Evolutionary conservation across 2,888 invertebrate genomes (phyloP), one percentile per base, ranked within the genome.

Genomic region (Plebejus melissa): DNA sequence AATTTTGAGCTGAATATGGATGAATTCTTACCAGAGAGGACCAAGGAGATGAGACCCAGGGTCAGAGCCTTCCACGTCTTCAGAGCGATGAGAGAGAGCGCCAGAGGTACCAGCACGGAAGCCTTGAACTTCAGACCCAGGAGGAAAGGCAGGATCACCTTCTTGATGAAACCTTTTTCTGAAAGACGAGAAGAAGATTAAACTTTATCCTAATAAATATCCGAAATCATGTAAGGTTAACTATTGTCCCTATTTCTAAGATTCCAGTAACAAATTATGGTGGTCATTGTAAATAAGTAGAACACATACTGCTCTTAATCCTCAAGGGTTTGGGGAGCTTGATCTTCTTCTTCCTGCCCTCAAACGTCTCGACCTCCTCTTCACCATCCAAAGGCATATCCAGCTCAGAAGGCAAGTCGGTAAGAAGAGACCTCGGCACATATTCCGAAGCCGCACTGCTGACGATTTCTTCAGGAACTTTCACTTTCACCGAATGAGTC

Each of bases 61-160:
- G 98, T 97, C 81, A 97, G 93, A 69, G 98, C 98, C 88, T 98
- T 98, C 98, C 98, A 98, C 22, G 98, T 97, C 89, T 97, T 97
- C 76, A 97, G 93, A 0, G 98, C 98, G 83, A 98, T 97, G 77
- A 97, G 90, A 57, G 97, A 96, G 76, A 98, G 94, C 16, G 97
- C 97, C 78, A 97, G 88, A 0, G 97, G 98, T 69, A 97, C 97
- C 82, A 98, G 88, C 50, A 97, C 96, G 32, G 97, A 96, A 74
- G 97, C 96, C 90, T 97, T 97, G 94, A 97, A 96, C 88, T 97
- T 98, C 79, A 98, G 92, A 79, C 97, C 98, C 81, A 98, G 93
- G 76, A 98, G 94, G 94, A 98, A 98, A 70, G 98, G 97, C 82
- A 97, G 95, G 85, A 97, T 94, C 74, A 97, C 96, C 90, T 97